Evolutionary conservation across 1,140 invertebrate species (phyloP).

Genomic region (Uloborus diversus): DNA sequence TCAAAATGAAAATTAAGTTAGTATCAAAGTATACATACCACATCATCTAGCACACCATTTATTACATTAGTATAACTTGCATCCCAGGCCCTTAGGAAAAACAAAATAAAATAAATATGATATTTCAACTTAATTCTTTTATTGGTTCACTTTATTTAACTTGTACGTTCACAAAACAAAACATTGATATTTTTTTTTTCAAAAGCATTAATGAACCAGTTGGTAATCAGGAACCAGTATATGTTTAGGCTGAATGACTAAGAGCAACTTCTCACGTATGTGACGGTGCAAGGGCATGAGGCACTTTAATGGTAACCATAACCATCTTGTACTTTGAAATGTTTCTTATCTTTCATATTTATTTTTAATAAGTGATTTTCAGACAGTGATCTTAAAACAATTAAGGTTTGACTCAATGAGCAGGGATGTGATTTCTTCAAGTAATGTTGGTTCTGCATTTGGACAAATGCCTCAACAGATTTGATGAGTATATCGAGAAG

Average conservation of each 20-base stretch:
- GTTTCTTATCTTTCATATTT: too few relatives aligned
- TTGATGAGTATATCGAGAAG: too few relatives aligned
- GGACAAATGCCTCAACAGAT: too few relatives aligned
- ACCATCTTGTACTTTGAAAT: too few relatives aligned
- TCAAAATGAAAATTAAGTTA: background rate
- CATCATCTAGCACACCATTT: constrained; percentile 6
- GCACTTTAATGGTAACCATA: too few relatives aligned
- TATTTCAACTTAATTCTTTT: background rate
- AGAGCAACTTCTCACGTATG: too few relatives aligned
- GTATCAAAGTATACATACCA: background rate
- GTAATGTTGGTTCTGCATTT: too few relatives aligned
- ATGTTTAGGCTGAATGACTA: background rate
- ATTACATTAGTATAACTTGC: constrained; percentile 15
- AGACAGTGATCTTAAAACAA: too few relatives aligned
- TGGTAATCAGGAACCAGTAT: background rate
- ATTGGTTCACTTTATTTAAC: background rate
- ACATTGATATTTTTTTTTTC: background rate
- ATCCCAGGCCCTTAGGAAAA: constrained; percentile 24
- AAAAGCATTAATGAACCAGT: background rate
- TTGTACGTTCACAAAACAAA: background rate
- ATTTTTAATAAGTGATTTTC: too few relatives aligned
- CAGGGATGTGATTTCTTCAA: too few relatives aligned
- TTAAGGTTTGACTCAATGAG: too few relatives aligned
- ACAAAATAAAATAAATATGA: background rate
- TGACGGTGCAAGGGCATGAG: too few relatives aligned